Evolutionary conservation across 2,888 invertebrate genomes (phyloP).

Genomic region (Gerris lacustris): DNA sequence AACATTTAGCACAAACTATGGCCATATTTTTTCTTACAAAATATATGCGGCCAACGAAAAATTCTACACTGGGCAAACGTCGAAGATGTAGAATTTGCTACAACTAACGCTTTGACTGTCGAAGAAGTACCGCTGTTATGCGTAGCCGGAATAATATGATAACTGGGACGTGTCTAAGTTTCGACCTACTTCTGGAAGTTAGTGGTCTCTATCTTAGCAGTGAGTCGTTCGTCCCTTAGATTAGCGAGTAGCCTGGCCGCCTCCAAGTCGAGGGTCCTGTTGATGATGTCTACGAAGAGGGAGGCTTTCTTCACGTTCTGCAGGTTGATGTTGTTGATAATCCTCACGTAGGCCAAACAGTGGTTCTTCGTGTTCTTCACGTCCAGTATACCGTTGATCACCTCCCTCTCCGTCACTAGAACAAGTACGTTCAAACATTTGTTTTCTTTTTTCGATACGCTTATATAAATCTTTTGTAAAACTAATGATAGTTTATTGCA

Average conservation of each 20-base stretch:
- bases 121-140: too few relatives aligned
- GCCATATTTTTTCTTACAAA: too few relatives aligned
- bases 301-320: conserved; percentile 89
- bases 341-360: conserved; percentile 84
- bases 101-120: too few relatives aligned
- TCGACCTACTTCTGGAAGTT: conserved; percentile 68
- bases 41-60: too few relatives aligned
- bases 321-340: conserved; percentile 93
- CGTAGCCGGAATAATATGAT: too few relatives aligned
- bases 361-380: conserved; percentile 92
- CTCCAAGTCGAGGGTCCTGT: conserved; percentile 83
- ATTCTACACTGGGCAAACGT: too few relatives aligned
- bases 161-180: too few relatives aligned
- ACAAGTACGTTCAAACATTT: conserved; percentile 20
- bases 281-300: conserved; percentile 87
- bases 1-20: too few relatives aligned
- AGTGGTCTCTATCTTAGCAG: conserved; percentile 74
- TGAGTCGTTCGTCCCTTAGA: conserved; percentile 77
- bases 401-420: conserved; percentile 92
- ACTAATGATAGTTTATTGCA: too few relatives aligned
- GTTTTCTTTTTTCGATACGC: too few relatives aligned
- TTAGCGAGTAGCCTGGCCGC: conserved; percentile 79
- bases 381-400: conserved; percentile 85
- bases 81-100: too few relatives aligned
- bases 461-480: too few relatives aligned